A percentile compares a stretch with the other conserved stretches of the same genome.
phyloP scores from a whole-genome alignment of 2,888 invertebrate species.

The Amphimallon solstitiale region DNA sequence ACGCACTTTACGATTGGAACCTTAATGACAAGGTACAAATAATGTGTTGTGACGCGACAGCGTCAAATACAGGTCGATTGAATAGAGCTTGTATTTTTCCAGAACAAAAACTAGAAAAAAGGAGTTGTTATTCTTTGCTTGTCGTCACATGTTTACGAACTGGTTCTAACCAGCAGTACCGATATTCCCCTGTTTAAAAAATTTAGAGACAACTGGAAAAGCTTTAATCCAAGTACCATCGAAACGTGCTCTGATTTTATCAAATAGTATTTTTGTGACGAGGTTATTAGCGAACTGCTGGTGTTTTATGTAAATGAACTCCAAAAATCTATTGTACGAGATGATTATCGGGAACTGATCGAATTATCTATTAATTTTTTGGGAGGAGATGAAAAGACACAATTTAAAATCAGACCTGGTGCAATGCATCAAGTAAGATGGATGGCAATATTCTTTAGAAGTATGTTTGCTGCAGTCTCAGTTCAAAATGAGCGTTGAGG shows the following conservation, averaged over 20 bases:
- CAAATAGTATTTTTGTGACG: not conserved
- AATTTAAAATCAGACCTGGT: not conserved
- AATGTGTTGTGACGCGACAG: conserved; percentile 47
- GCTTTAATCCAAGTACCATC: too few species aligned
- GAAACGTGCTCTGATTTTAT: too few species aligned
- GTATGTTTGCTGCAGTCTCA: too few species aligned
- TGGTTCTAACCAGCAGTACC: conserved; percentile 43
- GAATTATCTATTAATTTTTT: not conserved
- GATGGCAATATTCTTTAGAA: not conserved
- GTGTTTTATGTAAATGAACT: not conserved
- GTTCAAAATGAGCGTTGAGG: too few species aligned
- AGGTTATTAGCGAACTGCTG: not conserved
- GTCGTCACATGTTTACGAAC: conserved; percentile 40
- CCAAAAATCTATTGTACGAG: not conserved
- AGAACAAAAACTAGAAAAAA: too few species aligned
- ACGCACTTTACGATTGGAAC: conserved; percentile 26
- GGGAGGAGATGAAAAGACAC: not conserved
- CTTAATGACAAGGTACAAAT: conserved; percentile 43
- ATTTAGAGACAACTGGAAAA: too few species aligned
- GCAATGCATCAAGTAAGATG: not conserved
- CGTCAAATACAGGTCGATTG: conserved; percentile 49
- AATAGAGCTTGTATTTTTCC: too few species aligned
- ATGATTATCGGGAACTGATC: conserved; percentile 5
- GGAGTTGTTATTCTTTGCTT: too few species aligned
- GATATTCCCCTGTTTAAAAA: conserved; percentile 47